phyloP scores from a whole-genome alignment of 2,797 vertebrate genomes.

The Aldrovandia affinis region DNA sequence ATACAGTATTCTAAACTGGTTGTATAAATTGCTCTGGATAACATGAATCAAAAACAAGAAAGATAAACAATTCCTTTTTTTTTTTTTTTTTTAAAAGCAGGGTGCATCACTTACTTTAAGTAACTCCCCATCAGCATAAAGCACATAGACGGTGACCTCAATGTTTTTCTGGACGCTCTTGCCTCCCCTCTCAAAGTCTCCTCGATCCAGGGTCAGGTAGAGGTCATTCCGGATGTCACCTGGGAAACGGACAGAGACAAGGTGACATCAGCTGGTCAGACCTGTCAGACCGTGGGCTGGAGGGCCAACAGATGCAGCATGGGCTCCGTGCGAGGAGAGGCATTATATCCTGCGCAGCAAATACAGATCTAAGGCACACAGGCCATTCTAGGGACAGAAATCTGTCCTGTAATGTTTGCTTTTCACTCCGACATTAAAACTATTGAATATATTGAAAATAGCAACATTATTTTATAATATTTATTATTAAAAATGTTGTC shows the following conservation, averaged over 20 bases:
- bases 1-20: no score
- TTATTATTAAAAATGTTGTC: no score
- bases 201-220: constrained; percentile 92
- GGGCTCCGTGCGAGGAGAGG: no score
- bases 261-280: neutral
- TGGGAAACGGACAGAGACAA: constrained; percentile 48
- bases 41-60: no score
- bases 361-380: neutral
- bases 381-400: neutral
- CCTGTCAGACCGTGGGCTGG: neutral
- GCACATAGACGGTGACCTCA: constrained; percentile 95
- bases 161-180: constrained; percentile 99
- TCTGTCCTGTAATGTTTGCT: no score
- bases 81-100: no score
- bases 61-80: no score
- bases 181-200: constrained; percentile 96
- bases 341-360: no score
- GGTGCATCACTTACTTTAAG: constrained; percentile 80
- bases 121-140: constrained; percentile 95
- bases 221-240: constrained; percentile 96
- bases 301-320: no score
- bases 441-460: neutral
- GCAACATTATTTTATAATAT: no score
- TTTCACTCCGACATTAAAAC: neutral
- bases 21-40: no score